These are phyloP conservation scores for Myotis findleyi DNA, from an alignment of 2,797 vertebrate genomes.

Conservation along the genomic window DNA sequence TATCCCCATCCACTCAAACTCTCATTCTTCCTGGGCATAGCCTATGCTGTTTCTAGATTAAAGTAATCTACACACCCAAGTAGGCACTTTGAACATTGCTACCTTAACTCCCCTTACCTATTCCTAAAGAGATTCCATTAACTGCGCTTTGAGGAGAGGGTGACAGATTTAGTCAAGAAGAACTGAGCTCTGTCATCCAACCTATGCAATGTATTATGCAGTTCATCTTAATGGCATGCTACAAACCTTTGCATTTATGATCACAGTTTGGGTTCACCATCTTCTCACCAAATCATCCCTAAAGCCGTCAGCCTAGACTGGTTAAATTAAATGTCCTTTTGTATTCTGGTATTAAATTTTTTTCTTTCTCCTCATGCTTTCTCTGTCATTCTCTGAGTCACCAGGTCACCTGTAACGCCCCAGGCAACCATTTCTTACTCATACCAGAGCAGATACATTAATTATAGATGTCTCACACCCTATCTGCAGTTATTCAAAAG, in stretches of 20 bases:
- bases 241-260: neutral
- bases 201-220: neutral
- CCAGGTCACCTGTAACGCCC: neutral
- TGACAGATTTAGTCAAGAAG: neutral
- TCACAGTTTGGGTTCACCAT: neutral
- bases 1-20: neutral
- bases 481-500: constrained; percentile 25
- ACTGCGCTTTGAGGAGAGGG: neutral
- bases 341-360: neutral
- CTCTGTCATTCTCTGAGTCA: neutral
- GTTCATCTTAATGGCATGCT: neutral
- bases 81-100: neutral
- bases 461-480: neutral
- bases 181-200: neutral
- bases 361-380: constrained; percentile 15
- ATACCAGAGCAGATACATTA: neutral
- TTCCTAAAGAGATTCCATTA: neutral
- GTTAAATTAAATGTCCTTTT: neutral
- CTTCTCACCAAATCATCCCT: neutral
- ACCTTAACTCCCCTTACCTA: neutral
- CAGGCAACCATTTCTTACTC: neutral
- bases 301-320: neutral
- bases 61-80: neutral
- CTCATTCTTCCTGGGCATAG: neutral
- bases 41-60: neutral